Conservation (phyloP, 2,888 invertebrate genomes). For the Nephrotoma appendiculata region DNA sequence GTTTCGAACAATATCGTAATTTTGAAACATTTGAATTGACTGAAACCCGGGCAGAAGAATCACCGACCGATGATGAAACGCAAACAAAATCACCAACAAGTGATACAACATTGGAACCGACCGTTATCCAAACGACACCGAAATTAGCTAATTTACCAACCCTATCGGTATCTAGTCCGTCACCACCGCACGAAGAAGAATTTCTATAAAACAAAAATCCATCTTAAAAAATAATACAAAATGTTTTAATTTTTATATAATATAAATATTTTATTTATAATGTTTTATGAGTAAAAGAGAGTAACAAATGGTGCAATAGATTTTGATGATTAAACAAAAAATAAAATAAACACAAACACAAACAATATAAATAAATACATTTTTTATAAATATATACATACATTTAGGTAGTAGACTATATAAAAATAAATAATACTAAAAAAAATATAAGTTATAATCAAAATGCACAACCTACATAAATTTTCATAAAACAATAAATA, state of each 20-base stretch:
- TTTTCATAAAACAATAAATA: not conserved
- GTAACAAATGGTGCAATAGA: conserved; percentile 6
- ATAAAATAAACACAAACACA: not conserved
- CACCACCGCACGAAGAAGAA: conserved; percentile 55
- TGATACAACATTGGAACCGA: conserved; percentile 24
- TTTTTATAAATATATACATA: not conserved
- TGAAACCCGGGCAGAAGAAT: not conserved
- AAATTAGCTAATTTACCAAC: conserved; percentile 46
- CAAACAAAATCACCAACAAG: conserved; percentile 15
- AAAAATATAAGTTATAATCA: not conserved
- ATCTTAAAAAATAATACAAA: not conserved
- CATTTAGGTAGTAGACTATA: not conserved
- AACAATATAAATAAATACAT: not conserved
- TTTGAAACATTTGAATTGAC: conserved; percentile 4
- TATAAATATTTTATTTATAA: not conserved
- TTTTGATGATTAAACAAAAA: not conserved
- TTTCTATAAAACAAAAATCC: not conserved
- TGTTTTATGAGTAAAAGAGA: not conserved
- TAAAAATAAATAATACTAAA: not conserved
- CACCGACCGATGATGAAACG: conserved; percentile 9
- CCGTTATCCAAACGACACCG: conserved; percentile 18
- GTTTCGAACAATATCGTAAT: not conserved
- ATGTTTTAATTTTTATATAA: not conserved
- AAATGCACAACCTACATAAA: not conserved
- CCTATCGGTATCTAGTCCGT: conserved; percentile 65